Percentiles rank a stretch among this genome's conserved stretches.
These are phyloP conservation scores for Mercenaria mercenaria DNA, from an alignment of 1,140 invertebrate species.

Conservation along the genomic window DNA sequence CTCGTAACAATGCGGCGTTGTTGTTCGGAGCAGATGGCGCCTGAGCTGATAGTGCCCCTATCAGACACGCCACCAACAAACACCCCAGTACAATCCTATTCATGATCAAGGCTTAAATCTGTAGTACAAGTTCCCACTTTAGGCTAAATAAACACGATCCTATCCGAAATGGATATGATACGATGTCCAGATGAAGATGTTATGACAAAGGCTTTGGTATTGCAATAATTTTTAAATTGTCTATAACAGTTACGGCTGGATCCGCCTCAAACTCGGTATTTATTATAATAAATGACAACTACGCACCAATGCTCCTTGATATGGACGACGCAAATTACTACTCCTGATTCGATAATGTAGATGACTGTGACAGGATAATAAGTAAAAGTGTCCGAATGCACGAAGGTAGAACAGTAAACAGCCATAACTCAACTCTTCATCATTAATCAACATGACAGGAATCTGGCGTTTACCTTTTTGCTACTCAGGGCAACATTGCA, in stretches of 20 bases:
- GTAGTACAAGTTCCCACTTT: not conserved
- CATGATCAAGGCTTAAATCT: not conserved
- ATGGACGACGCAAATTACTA: not conserved
- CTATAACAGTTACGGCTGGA: not conserved
- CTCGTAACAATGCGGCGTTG: not conserved
- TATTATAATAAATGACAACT: constrained; percentile 23
- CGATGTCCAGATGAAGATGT: not conserved
- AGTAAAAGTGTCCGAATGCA: not conserved
- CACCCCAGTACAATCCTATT: not conserved
- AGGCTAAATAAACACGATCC: not conserved
- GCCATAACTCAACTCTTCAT: not conserved
- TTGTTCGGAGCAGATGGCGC: too few relatives aligned
- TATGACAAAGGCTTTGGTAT: not conserved
- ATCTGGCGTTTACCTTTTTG: not conserved
- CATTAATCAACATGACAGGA: not conserved
- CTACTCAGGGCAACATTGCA: not conserved
- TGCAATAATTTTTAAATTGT: not conserved
- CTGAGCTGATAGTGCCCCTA: not conserved
- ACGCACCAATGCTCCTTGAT: not conserved
- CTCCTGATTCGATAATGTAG: not conserved
- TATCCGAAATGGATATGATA: not conserved
- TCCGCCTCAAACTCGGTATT: not conserved
- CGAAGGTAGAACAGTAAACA: not conserved
- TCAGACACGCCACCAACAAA: not conserved
- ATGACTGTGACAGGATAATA: not conserved